Percentiles rank a stretch among this genome's conserved stretches.
These are phyloP conservation scores for Lerista edwardsae DNA, from an alignment of 2,797 vertebrate genomes.

Conservation along the genomic window DNA sequence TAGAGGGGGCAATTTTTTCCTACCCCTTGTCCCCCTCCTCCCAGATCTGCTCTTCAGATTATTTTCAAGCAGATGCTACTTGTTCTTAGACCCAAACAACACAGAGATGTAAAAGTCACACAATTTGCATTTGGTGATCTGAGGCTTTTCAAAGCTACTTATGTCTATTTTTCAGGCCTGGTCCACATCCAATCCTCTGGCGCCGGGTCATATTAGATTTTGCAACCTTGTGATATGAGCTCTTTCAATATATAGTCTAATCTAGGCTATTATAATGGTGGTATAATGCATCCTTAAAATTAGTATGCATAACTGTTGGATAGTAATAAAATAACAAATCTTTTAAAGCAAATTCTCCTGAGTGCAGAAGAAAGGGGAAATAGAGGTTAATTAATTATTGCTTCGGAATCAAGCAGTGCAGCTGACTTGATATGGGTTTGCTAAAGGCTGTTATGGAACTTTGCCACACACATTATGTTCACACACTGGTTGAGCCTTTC, in stretches of 20 bases:
- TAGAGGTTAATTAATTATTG: background rate
- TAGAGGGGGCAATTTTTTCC: no score
- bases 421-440: background rate
- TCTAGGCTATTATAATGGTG: background rate
- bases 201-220: background rate
- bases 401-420: background rate
- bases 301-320: background rate
- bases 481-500: background rate
- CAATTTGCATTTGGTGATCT: background rate
- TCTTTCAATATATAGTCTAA: background rate
- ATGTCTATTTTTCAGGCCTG: background rate
- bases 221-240: background rate
- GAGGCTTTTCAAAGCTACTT: background rate
- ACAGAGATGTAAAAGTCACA: background rate
- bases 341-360: background rate
- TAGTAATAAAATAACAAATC: no score
- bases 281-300: background rate
- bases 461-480: constrained; percentile 20
- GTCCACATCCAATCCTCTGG: background rate
- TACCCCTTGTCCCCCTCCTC: background rate
- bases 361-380: no score
- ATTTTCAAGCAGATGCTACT: no score
- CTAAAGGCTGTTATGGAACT: background rate
- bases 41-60: background rate
- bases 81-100: background rate